Evolutionary conservation across 64 coral and sea anemone species (phyloP).

Genomic region (Dendrophyllia cribrosa): DNA sequence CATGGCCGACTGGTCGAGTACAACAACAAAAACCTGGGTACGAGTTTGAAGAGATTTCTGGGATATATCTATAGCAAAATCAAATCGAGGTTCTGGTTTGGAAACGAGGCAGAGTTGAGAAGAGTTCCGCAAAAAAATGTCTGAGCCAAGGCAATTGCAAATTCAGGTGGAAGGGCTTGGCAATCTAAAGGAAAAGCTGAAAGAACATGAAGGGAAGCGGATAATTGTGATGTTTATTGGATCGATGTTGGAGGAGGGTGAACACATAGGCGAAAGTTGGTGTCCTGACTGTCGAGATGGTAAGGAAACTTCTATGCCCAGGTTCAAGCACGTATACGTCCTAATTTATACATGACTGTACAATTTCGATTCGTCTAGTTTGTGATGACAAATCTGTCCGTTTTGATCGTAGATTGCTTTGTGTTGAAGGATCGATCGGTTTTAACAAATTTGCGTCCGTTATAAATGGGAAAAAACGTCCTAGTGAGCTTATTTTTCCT

Average conservation of each 20-base stretch:
- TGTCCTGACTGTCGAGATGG: conserved; percentile 79
- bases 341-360: no score
- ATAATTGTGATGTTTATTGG: conserved; percentile 75
- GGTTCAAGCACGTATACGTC: no score
- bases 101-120: not conserved
- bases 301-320: not conserved
- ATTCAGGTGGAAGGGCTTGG: conserved; percentile 54
- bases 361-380: no score
- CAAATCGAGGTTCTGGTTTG: not conserved
- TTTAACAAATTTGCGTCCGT: no score
- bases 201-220: conserved; percentile 50
- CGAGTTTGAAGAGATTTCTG: not conserved
- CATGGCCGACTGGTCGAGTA: no score
- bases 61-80: not conserved
- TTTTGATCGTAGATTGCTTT: no score
- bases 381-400: no score
- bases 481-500: no score
- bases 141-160: conserved; percentile 25
- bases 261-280: conserved; percentile 66
- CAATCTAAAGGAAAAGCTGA: conserved; percentile 8
- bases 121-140: not conserved
- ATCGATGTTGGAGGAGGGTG: conserved; percentile 51
- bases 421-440: no score
- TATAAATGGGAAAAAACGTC: no score
- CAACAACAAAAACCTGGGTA: not conserved